A percentile compares a stretch with the other conserved stretches of the same genome.
phyloP scores from a whole-genome alignment of 2,797 vertebrate species.

The Cuniculus paca region DNA sequence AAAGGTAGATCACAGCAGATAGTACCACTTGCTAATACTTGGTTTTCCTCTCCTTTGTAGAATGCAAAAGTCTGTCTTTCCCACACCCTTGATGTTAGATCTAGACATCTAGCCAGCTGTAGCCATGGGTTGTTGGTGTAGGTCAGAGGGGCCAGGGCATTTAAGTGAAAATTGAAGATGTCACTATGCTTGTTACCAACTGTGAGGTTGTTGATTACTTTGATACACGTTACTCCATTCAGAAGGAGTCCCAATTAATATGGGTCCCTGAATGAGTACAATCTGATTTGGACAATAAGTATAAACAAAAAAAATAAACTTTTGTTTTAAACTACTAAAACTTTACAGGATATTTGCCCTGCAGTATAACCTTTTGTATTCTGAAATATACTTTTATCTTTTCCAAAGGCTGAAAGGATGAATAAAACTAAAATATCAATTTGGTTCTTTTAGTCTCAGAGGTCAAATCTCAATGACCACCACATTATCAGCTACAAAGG shows the following conservation, averaged over 20 bases:
- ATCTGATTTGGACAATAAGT: background rate
- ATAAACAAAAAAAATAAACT: background rate
- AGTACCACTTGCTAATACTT: background rate
- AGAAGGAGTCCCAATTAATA: background rate
- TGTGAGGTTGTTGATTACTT: background rate
- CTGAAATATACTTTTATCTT: background rate
- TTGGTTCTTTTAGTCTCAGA: background rate
- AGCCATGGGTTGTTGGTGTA: background rate
- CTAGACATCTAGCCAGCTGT: background rate
- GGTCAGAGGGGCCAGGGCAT: background rate
- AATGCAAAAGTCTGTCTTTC: background rate
- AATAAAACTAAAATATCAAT: background rate
- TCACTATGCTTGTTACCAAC: background rate
- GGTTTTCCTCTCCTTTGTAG: background rate
- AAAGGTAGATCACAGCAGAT: background rate
- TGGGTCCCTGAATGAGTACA: background rate
- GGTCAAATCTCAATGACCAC: background rate
- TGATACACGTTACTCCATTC: background rate
- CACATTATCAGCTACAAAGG: background rate
- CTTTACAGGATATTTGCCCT: background rate
- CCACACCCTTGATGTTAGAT: background rate
- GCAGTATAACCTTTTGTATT: background rate
- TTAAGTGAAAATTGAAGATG: background rate
- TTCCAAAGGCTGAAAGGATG: conserved; percentile 15
- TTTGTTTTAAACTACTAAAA: background rate